Conservation (phyloP, 2,113 vertebrate species). For the Barbus barbus region DNA sequence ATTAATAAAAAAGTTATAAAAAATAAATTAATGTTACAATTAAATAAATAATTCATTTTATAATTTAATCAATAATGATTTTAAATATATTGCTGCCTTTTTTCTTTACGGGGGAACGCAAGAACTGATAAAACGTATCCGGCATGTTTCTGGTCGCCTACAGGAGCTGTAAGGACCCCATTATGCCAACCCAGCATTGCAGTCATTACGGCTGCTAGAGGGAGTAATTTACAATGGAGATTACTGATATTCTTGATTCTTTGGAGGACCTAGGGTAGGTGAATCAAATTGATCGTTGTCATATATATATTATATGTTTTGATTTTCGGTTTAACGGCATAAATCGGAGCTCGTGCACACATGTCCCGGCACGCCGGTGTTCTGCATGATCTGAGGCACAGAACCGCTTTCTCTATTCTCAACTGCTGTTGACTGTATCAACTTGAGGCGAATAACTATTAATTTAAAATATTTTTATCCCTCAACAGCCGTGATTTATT, state of each 20-base stretch:
- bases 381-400: background rate
- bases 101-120: background rate
- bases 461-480: background rate
- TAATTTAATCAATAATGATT: background rate
- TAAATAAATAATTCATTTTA: background rate
- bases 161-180: constrained; percentile 32
- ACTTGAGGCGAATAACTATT: background rate
- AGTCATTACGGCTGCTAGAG: background rate
- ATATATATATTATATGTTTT: background rate
- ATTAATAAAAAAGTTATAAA: too few relatives aligned
- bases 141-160: constrained; percentile 26
- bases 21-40: background rate
- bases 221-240: constrained; percentile 5
- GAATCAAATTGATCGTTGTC: background rate
- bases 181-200: constrained; percentile 47
- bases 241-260: constrained; percentile 51
- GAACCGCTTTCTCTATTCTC: background rate
- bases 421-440: background rate
- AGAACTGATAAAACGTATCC: background rate
- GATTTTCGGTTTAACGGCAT: background rate
- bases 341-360: background rate
- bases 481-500: background rate
- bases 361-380: background rate
- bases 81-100: background rate
- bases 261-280: constrained; percentile 54